Percentiles rank a stretch among this genome's conserved stretches.
Conservation (phyloP, 2,113 vertebrate species). For the Xiphophorus hellerii region DNA sequence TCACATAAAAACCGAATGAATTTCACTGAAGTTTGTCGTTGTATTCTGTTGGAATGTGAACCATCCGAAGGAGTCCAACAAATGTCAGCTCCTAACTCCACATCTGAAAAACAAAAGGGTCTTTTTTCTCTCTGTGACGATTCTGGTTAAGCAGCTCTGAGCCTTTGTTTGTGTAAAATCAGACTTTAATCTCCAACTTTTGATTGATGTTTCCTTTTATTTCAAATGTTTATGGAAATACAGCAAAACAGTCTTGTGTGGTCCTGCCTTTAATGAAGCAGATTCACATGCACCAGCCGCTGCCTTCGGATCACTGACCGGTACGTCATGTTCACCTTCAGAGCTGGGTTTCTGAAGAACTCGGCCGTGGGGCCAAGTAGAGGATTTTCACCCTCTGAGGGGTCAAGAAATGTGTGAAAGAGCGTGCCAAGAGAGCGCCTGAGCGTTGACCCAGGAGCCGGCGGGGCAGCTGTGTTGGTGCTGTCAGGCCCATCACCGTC, state of each 20-base stretch:
- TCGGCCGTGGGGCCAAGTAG: conserved; percentile 11
- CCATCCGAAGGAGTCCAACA: not conserved
- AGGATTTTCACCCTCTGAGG: conserved; percentile 22
- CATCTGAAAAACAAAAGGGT: conserved; percentile 50
- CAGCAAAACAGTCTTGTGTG: conserved; percentile 75
- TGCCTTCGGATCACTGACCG: conserved; percentile 58
- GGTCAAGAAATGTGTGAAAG: conserved; percentile 40
- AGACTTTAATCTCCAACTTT: conserved; percentile 68
- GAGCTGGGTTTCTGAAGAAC: conserved; percentile 39
- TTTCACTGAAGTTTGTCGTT: not conserved
- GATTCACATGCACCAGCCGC: conserved; percentile 34
- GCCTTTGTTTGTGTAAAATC: conserved; percentile 71
- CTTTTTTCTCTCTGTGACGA: conserved; percentile 43
- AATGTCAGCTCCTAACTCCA: not conserved
- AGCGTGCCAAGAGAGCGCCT: conserved; percentile 14
- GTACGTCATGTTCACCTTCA: conserved; percentile 25
- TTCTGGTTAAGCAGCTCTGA: conserved; percentile 45
- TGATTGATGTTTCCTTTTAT: conserved; percentile 72
- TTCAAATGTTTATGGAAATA: conserved; percentile 73
- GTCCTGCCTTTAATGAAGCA: conserved; percentile 73
- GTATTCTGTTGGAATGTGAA: not conserved
- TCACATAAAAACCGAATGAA: not conserved
- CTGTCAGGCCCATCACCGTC: conserved; percentile 71
- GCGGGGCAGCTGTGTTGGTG: conserved; percentile 77
- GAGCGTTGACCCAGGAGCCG: conserved; percentile 17